Conservation (phyloP, 2,797 vertebrate genomes). For the Liparis tanakae region DNA sequence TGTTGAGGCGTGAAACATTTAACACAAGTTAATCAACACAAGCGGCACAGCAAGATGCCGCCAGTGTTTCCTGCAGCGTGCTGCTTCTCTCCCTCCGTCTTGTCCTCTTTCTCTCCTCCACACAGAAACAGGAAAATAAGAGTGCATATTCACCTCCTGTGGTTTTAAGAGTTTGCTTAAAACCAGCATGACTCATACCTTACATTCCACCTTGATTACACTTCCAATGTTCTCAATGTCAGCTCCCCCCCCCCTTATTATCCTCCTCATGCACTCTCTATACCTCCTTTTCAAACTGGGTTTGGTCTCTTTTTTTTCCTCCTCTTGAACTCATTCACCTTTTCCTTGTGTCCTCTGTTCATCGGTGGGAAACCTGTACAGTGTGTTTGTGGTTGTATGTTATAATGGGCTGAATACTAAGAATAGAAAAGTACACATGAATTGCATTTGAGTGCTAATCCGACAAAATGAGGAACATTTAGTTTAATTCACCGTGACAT, state of each 20-base stretch:
- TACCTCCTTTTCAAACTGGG: background rate
- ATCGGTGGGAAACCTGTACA: slow-evolving; percentile 32
- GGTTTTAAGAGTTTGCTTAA: slow-evolving; percentile 71
- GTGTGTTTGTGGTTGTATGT: slow-evolving; percentile 27
- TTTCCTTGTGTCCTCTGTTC: background rate
- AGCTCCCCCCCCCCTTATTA: slow-evolving; percentile 15
- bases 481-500: slow-evolving; percentile 39
- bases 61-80: slow-evolving; percentile 50
- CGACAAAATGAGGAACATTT: slow-evolving; percentile 42
- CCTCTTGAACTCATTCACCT: background rate
- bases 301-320: slow-evolving; percentile 4
- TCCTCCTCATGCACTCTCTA: background rate
- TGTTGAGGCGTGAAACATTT: background rate
- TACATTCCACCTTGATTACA: slow-evolving; percentile 57
- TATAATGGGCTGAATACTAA: slow-evolving; percentile 29
- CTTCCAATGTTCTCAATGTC: slow-evolving; percentile 31
- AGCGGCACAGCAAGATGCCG: slow-evolving; percentile 36
- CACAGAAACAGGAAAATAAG: slow-evolving; percentile 60
- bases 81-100: slow-evolving; percentile 39
- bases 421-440: slow-evolving; percentile 36
- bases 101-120: slow-evolving; percentile 22
- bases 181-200: slow-evolving; percentile 76
- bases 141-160: slow-evolving; percentile 59
- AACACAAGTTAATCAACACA: background rate
- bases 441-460: slow-evolving; percentile 16